Conservation (phyloP, 1,140 invertebrate genomes). For the Elysia chlorotica region DNA sequence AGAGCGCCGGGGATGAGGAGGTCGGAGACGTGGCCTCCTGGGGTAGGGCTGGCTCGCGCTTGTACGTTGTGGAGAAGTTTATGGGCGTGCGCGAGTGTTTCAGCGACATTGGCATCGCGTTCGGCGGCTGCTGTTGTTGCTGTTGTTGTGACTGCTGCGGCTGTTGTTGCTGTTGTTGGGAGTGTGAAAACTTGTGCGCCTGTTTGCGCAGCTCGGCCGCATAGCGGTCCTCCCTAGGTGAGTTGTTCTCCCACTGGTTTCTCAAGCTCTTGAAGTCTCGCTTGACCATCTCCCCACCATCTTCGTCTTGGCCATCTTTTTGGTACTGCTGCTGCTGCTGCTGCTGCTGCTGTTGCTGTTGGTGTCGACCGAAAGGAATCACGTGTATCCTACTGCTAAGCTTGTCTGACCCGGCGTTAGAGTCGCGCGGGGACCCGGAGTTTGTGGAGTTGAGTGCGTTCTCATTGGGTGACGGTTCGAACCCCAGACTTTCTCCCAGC, state of each 20-base stretch:
- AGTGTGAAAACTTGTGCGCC: constrained; percentile 35
- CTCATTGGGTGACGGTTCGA: constrained; percentile 43
- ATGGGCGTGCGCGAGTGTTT: constrained; percentile 30
- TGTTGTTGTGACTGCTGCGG: constrained; percentile 3
- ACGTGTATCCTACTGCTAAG: background rate
- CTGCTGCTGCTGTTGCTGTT: background rate
- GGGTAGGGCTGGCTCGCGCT: constrained; percentile 37
- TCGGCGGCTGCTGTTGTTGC: background rate
- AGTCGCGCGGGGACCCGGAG: background rate
- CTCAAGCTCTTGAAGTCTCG: constrained; percentile 25
- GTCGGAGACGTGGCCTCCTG: constrained; percentile 38
- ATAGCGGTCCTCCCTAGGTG: constrained; percentile 42
- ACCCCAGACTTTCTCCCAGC: too few species aligned
- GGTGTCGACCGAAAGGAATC: constrained; percentile 8
- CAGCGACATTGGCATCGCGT: constrained; percentile 26
- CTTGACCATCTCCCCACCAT: too few species aligned
- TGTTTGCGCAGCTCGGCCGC: constrained; percentile 44
- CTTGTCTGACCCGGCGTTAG: background rate
- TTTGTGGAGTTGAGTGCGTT: constrained; percentile 30
- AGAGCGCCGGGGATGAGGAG: constrained; percentile 9
- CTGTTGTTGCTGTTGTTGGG: constrained; percentile 22
- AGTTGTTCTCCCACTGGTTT: constrained; percentile 34
- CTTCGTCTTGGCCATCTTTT: constrained; percentile 20
- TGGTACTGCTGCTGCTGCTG: constrained; percentile 15
- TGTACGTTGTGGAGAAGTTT: constrained; percentile 43